A percentile compares a stretch with the other conserved stretches of the same genome.
Evolutionary conservation across 2,888 invertebrate genomes (phyloP).

Genomic region (Latheticus oryzae): DNA sequence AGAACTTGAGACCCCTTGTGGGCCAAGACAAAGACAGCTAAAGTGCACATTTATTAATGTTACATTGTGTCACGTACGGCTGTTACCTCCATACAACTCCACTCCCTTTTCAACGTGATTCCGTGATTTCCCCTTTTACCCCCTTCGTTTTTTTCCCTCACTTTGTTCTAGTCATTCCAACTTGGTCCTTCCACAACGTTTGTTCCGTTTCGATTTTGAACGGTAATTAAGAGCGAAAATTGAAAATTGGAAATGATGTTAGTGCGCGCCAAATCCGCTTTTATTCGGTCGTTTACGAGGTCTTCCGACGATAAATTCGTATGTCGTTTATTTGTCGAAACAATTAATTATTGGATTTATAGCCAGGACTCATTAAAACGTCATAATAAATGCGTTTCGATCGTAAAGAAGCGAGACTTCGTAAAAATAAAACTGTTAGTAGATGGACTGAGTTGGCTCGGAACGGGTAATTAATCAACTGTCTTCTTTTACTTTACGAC

Average conservation of each 20-base stretch:
- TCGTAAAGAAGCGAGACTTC: slow-evolving; percentile 18
- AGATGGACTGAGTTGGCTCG: slow-evolving; percentile 14
- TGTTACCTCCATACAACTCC: slow-evolving; percentile 50
- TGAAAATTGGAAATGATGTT: slow-evolving; percentile 10
- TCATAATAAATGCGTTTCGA: slow-evolving; percentile 28
- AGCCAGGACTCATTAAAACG: slow-evolving; percentile 24
- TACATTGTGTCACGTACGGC: slow-evolving; percentile 55
- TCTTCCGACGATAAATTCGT: slow-evolving; percentile 12
- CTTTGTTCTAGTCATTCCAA: too few relatives aligned
- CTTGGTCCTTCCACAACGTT: slow-evolving; percentile 16
- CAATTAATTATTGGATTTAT: slow-evolving; percentile 28
- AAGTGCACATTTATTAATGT: slow-evolving; percentile 49
- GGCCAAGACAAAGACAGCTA: slow-evolving; percentile 14
- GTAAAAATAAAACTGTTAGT: slow-evolving; percentile 21
- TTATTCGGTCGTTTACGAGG: slow-evolving; percentile 11
- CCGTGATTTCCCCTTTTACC: slow-evolving; percentile 47
- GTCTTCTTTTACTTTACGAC: slow-evolving; percentile 21
- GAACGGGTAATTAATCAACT: slow-evolving; percentile 22
- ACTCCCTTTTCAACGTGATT: slow-evolving; percentile 51
- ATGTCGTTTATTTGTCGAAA: slow-evolving; percentile 29
- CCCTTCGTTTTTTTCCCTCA: slow-evolving; percentile 19
- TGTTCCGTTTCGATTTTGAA: background rate
- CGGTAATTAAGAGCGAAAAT: slow-evolving; percentile 23
- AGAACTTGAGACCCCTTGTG: too few relatives aligned
- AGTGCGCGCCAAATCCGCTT: slow-evolving; percentile 12